Base-by-base conservation (phyloP, 2,113 vertebrate genomes). In the Corythornis vintsioides region DNA sequence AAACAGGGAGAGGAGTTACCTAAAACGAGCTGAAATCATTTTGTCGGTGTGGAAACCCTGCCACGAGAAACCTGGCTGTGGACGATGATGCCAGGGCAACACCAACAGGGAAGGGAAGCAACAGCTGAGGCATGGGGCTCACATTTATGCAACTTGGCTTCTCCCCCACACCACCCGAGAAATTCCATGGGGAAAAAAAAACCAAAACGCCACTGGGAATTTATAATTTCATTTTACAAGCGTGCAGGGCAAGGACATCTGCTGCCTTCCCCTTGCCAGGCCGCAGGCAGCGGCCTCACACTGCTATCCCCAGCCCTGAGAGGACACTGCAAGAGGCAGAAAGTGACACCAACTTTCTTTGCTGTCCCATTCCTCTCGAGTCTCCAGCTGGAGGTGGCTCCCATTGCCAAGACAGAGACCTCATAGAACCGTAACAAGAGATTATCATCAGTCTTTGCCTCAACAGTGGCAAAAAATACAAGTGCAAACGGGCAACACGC, bases 41-140 rank as follows among this genome's bases (percentile, higher is more conserved):
- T 79, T 16, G 29, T 73, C 19, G 35, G 91, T 85, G 86, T 78
- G 92, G 92, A 94, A 92, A 93, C 71, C 86, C 93, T 90, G 43
- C 19, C 77, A 50, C 86, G 95, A 96, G 88, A 94, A 90, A 70
- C 25, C 24, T 13, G 3, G 3, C 90, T 86, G 88, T 57, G 86
- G 90, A 97, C 93, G 88, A 57, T 3, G 42, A 85, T 79, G 83
- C 90, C 83, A 83, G 74, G 90, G 92, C 83, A 85, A 59, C 64
- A 91, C 64, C 84, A 61, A 94, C 87, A 94, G 88, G 94, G 90
- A 95, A 96, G 65, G 48, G 81, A 92, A 91, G 59, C 52, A 92
- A 94, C 52, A 66, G 83, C 71, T 2, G 2, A 91, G 91, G 88
- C 94, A 92, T 15, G 5, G 43, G 43, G 91, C 86, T 96, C 93